Conservation (phyloP, 2,797 vertebrate genomes). For the Todus mexicanus region DNA sequence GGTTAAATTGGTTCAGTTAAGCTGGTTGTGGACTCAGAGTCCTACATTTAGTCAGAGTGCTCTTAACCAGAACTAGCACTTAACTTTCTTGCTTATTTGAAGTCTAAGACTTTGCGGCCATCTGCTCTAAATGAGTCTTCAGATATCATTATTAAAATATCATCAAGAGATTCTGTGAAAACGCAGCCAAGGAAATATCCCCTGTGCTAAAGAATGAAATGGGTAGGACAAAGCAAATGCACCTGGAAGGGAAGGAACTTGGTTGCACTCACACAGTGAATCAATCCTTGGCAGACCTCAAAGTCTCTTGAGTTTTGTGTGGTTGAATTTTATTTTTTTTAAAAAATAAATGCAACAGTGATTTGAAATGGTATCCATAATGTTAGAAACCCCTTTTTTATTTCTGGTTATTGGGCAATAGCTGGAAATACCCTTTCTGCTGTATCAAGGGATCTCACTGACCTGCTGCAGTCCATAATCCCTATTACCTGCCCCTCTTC, state of each 20-base stretch:
- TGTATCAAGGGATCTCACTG: neutral
- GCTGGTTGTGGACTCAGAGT: neutral
- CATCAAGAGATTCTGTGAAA: slow-evolving; percentile 1
- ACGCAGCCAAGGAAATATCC: neutral
- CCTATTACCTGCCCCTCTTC: neutral
- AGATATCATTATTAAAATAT: neutral
- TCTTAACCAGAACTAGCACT: neutral
- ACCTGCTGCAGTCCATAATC: neutral
- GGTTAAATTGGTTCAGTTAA: neutral
- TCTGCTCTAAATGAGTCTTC: neutral
- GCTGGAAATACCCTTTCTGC: neutral
- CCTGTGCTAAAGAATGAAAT: neutral
- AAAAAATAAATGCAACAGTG: neutral
- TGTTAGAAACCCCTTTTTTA: neutral
- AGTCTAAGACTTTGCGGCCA: neutral
- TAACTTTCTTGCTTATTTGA: neutral
- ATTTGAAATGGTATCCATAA: neutral
- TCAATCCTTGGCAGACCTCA: neutral
- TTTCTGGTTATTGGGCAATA: neutral
- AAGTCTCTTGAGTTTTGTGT: neutral
- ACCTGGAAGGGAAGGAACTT: slow-evolving; percentile 7
- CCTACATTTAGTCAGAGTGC: neutral
- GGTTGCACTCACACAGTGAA: neutral
- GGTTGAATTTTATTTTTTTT: neutral
- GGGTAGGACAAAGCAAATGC: neutral